Percentiles rank a stretch among this genome's conserved stretches.
These are phyloP conservation scores for Octonoba sinensis DNA, from an alignment of 2,888 invertebrate genomes.

Conservation along the genomic window DNA sequence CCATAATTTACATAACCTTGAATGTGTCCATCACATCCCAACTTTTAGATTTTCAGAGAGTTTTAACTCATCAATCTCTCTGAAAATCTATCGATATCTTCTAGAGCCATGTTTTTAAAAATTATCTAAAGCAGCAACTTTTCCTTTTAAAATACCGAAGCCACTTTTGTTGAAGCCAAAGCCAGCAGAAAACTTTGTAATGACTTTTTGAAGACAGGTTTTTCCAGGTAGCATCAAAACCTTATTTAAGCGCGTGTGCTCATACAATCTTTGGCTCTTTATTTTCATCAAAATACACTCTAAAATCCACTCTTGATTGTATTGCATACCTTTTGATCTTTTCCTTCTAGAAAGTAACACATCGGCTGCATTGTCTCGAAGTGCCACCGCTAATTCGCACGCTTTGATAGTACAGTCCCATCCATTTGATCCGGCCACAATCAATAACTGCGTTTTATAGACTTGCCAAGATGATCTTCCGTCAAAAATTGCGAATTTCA, in stretches of 20 bases:
- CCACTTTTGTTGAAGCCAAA: slow-evolving; percentile 3
- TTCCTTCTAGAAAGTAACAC: not conserved
- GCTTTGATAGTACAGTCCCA: no score
- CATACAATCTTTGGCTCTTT: slow-evolving; percentile 7
- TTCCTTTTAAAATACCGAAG: not conserved
- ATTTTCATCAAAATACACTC: slow-evolving; percentile 15
- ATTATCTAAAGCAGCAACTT: not conserved
- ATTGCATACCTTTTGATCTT: not conserved
- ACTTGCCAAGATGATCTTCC: no score
- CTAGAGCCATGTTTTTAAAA: slow-evolving; percentile 4
- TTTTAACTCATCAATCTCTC: slow-evolving; percentile 23
- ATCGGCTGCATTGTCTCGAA: no score
- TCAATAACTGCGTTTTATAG: no score
- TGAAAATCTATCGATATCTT: no score
- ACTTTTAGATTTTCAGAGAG: slow-evolving; percentile 10
- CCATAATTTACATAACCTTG: slow-evolving; percentile 15
- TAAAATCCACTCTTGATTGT: slow-evolving; percentile 12
- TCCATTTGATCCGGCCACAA: no score
- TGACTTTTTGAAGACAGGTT: not conserved
- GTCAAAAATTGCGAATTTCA: no score
- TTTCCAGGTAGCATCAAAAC: not conserved
- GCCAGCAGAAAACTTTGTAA: not conserved
- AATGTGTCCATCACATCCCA: not conserved
- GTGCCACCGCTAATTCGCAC: no score
- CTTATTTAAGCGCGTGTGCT: slow-evolving; percentile 12